phyloP scores from a whole-genome alignment of 2,888 invertebrate species.

The Stomorhina lunata region DNA sequence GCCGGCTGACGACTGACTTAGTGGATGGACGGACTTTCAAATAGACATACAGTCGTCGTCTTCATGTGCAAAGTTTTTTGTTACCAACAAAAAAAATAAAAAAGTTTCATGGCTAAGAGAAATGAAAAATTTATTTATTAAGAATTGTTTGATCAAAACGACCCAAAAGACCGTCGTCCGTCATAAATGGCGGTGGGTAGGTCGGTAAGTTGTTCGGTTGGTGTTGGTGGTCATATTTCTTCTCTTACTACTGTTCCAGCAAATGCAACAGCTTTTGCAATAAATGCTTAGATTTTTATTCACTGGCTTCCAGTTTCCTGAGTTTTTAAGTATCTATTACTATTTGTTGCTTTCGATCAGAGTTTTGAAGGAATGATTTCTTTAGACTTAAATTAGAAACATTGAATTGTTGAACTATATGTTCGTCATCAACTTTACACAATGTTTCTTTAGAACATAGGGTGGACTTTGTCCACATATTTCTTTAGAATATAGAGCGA shows the following conservation, averaged over 20 bases:
- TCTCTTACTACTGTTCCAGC: neutral
- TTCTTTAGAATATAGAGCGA: too few species aligned
- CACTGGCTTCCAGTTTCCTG: neutral
- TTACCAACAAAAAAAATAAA: too few species aligned
- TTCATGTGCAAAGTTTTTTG: conserved; percentile 21
- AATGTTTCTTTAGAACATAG: too few species aligned
- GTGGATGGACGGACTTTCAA: neutral
- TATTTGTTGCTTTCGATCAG: neutral
- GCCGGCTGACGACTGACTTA: conserved; percentile 14
- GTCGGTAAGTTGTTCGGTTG: too few species aligned
- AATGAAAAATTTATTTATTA: conserved; percentile 11
- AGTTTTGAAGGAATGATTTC: neutral
- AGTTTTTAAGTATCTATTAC: neutral
- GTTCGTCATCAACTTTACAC: too few species aligned
- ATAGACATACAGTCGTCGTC: too few species aligned
- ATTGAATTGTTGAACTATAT: too few species aligned
- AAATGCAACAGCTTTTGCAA: neutral
- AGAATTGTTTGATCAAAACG: conserved; percentile 7
- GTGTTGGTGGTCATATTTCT: conserved; percentile 36
- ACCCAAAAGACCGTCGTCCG: neutral
- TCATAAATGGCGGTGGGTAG: neutral
- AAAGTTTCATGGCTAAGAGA: conserved; percentile 18
- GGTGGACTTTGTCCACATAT: too few species aligned
- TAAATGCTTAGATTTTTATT: neutral
- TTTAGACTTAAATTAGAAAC: too few species aligned